These are phyloP conservation scores for Rhincodon typus DNA, from an alignment of 2,797 vertebrate species.

Conservation along the genomic window DNA sequence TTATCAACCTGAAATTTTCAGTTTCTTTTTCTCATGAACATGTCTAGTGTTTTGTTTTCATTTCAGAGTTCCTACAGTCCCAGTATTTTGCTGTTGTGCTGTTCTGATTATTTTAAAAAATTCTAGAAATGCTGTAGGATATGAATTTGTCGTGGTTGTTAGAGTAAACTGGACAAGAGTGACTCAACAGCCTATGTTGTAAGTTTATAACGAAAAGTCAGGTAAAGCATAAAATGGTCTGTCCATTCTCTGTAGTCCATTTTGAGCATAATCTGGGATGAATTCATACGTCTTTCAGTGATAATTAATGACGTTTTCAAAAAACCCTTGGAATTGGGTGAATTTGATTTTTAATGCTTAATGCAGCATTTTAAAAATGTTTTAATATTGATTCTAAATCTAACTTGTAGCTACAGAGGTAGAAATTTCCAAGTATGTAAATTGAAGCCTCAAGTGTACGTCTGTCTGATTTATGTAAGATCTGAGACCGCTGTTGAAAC, in stretches of 20 bases:
- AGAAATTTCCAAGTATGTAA: neutral
- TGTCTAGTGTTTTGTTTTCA: too few relatives aligned
- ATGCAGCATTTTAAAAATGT: neutral
- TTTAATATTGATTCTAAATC: neutral
- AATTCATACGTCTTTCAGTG: neutral
- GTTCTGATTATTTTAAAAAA: neutral
- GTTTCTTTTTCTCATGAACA: too few relatives aligned
- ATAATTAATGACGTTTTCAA: neutral
- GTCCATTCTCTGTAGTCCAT: neutral
- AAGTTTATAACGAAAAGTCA: neutral
- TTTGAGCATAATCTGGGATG: neutral
- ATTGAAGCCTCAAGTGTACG: neutral
- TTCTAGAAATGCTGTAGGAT: neutral
- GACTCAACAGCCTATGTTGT: neutral
- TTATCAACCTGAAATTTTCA: too few relatives aligned
- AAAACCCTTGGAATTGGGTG: neutral
- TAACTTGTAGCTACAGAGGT: neutral
- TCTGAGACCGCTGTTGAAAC: neutral
- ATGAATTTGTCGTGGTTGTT: neutral
- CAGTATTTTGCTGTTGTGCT: neutral
- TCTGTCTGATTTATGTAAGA: neutral
- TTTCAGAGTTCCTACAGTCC: too few relatives aligned
- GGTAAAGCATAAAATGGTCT: neutral
- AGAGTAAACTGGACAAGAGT: neutral
- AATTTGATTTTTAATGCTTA: neutral